A percentile compares a stretch with the other conserved stretches of the same genome.
phyloP scores from a whole-genome alignment of 2,888 invertebrate genomes.

The Yponomeuta sedellus region DNA sequence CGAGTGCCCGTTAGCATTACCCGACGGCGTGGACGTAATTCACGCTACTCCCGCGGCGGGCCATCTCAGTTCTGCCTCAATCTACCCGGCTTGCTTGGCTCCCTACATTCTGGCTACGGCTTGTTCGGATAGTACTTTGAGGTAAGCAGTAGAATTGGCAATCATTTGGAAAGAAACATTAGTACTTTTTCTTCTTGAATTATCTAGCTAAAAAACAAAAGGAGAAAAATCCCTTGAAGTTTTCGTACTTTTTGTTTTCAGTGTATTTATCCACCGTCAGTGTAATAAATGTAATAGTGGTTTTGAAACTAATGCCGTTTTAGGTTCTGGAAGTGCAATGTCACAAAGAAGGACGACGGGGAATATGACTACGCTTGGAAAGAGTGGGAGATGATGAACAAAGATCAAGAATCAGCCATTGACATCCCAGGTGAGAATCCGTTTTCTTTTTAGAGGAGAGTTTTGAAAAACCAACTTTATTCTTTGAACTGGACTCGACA shows the following conservation, averaged over 20 bases:
- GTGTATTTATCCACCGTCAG: neutral
- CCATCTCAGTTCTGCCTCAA: constrained; percentile 96
- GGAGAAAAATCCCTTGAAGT: too few species aligned
- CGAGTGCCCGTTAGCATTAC: constrained; percentile 90
- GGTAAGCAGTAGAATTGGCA: constrained; percentile 42
- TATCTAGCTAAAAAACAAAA: too few species aligned
- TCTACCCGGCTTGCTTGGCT: constrained; percentile 99
- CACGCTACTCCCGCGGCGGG: constrained; percentile 97
- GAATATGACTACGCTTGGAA: constrained; percentile 83
- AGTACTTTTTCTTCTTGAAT: too few species aligned
- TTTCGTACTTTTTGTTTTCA: too few species aligned
- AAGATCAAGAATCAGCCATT: constrained; percentile 79
- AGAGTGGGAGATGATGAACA: constrained; percentile 93
- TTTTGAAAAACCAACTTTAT: too few species aligned
- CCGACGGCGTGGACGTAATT: constrained; percentile 93
- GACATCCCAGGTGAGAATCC: constrained; percentile 81
- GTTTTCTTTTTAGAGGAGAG: neutral
- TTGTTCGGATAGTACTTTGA: constrained; percentile 93
- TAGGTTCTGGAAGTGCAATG: constrained; percentile 91
- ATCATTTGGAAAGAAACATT: neutral
- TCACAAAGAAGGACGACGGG: constrained; percentile 68
- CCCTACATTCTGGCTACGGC: constrained; percentile 97
- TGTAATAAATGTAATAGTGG: neutral
- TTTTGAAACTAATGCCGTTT: constrained; percentile 20
- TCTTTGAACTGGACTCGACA: too few species aligned